Evolutionary conservation across 2,113 vertebrate species (phyloP).

Genomic region (Dryoscopus gambensis): DNA sequence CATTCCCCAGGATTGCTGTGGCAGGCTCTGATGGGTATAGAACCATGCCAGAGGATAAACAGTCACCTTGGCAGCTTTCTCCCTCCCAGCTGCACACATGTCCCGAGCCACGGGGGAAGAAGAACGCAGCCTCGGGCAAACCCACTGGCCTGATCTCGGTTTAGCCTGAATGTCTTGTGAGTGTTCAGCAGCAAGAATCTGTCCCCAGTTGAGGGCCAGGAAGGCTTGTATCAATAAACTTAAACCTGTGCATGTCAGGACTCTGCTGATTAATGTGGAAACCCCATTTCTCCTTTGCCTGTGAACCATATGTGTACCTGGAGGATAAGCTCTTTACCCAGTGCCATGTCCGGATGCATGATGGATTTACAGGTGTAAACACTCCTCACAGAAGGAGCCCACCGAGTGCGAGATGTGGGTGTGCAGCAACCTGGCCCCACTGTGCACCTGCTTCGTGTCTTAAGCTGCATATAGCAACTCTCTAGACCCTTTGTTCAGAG

Average conservation of each 20-base stretch:
- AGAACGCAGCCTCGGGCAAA: background rate
- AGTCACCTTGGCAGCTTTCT: background rate
- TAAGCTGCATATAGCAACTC: background rate
- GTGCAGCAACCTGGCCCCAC: background rate
- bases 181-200: background rate
- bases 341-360: fast-evolving
- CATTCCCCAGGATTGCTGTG: fast-evolving
- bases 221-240: background rate
- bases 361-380: background rate
- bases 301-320: fast-evolving
- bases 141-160: background rate
- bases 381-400: background rate
- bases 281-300: background rate
- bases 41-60: background rate
- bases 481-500: background rate
- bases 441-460: fast-evolving
- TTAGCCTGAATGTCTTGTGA: background rate
- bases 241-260: background rate
- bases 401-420: background rate
- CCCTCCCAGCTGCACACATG: background rate
- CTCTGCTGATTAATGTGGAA: background rate
- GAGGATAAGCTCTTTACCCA: background rate
- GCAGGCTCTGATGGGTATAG: background rate
- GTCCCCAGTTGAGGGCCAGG: background rate
- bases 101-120: fast-evolving